Evolutionary conservation across 2,113 vertebrate genomes (phyloP), one percentile per base, ranked within the genome.

Genomic region (Lophura nycthemera): DNA sequence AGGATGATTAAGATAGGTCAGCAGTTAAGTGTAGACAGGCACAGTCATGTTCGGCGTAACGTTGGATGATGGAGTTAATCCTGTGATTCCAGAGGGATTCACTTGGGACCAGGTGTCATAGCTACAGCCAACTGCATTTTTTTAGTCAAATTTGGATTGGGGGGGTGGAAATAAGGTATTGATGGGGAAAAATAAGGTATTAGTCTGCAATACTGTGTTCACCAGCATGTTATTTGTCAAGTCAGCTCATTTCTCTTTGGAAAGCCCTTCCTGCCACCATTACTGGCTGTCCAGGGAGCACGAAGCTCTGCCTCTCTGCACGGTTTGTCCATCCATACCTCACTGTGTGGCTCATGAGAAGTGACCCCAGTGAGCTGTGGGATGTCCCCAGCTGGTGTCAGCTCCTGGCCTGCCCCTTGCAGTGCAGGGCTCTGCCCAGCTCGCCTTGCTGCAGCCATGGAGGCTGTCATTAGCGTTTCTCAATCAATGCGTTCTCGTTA

Each of bases 1-100:
- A 9, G 91, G 86, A 78, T 94, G 88, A 94, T 93, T 57, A 81
- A 88, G 95, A 95, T 88, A 94, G 95, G 92, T 96, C 92, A 95
- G 96, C 95, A 95, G 89, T 92, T 93, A 95, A 82, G 92, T 4
- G 67, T 1, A 79, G 94, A 13, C 96, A 95, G 89, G 96, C 89
- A 93, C 2, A 0, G 92, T 96, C 96, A 93, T 72, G 95, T 89
- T 70, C 80, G 50, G 2, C 0, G 0, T 29, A 63, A 70, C 0
- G 3, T 84, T 84, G 64, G 92, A 77, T 71, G 65, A 38, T 56
- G 90, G 73, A 66, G 71, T 11, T 42, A 73, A 87, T 95, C 59
- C 92, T 61, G 48, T 0, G 0, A 11, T 57, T 65, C 93, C 83
- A 73, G 3, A 4, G 20, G 57, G 91, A 66, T 69, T 84, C 52